These are phyloP conservation scores for Plemyria rubiginata DNA, from an alignment of 2,888 invertebrate genomes.

Conservation along the genomic window DNA sequence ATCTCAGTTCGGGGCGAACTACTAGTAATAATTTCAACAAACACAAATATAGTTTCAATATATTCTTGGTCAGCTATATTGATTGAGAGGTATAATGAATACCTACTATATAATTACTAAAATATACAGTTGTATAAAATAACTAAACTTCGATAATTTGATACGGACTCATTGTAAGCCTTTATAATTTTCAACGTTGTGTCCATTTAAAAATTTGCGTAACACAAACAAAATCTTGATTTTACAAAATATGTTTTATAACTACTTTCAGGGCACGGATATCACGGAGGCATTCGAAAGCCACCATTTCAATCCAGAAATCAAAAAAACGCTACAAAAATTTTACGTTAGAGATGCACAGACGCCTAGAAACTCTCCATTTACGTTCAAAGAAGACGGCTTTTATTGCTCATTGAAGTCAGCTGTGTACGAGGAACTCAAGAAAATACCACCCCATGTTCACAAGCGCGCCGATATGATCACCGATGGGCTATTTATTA, in stretches of 20 bases:
- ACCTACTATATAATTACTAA: no score
- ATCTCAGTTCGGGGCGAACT: no score
- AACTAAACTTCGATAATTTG: no score
- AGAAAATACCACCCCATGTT: conserved; percentile 75
- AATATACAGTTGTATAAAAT: no score
- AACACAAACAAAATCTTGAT: not conserved
- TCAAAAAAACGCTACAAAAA: conserved; percentile 64
- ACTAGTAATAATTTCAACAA: no score
- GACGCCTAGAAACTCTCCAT: conserved; percentile 87
- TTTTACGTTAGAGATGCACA: conserved; percentile 86
- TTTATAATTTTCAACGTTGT: no score
- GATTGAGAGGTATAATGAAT: no score
- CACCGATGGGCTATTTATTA: conserved; percentile 64
- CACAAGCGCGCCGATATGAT: conserved; percentile 61
- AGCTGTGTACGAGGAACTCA: conserved; percentile 82
- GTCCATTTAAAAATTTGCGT: not conserved
- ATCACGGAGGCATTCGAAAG: conserved; percentile 92
- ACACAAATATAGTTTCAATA: no score
- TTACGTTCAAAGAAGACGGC: conserved; percentile 89
- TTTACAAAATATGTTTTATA: not conserved
- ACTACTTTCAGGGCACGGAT: conserved; percentile 86
- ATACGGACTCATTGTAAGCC: no score
- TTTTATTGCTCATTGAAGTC: conserved; percentile 90
- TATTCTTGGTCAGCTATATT: no score
- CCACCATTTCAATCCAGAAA: conserved; percentile 87